Percentiles rank a stretch among this genome's conserved stretches.
Evolutionary conservation across 1,140 invertebrate species (phyloP).

Genomic region (Penaeus indicus): DNA sequence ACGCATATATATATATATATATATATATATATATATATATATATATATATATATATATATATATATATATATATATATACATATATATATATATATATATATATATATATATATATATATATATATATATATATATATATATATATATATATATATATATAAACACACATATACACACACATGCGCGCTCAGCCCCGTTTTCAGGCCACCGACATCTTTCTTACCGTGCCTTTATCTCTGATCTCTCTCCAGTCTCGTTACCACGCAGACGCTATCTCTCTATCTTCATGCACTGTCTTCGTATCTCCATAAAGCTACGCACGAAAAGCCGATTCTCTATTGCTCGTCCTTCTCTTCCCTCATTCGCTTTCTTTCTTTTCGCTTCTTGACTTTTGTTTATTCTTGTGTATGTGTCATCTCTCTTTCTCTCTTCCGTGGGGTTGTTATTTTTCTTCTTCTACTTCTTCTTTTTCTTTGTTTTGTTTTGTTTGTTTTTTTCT

Average conservation of each 20-base stretch:
- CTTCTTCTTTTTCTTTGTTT: background rate
- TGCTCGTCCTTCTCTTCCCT: too few species aligned
- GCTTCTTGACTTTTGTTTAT: too few species aligned
- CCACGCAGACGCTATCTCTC: conserved; percentile 24
- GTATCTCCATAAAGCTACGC: conserved; percentile 20
- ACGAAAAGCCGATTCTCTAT: too few species aligned
- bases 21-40: background rate
- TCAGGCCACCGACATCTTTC: background rate
- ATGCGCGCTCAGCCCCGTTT: background rate
- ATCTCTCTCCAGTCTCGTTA: conserved; percentile 19
- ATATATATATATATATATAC: background rate
- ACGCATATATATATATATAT: conserved; percentile 7
- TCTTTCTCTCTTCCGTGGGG: background rate
- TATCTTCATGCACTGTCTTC: background rate
- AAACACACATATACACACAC: conserved; percentile 32
- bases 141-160: conserved; percentile 38
- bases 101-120: conserved; percentile 16
- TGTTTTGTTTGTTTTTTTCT: background rate
- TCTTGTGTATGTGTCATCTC: background rate
- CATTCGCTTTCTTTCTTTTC: background rate
- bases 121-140: conserved; percentile 19
- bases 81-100: background rate
- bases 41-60: background rate
- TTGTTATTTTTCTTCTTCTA: background rate
- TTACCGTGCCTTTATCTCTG: background rate